A percentile compares a stretch with the other conserved stretches of the same genome.
These are phyloP conservation scores for Protomyctophum bolini DNA, from an alignment of 2,113 vertebrate species.

Conservation along the genomic window DNA sequence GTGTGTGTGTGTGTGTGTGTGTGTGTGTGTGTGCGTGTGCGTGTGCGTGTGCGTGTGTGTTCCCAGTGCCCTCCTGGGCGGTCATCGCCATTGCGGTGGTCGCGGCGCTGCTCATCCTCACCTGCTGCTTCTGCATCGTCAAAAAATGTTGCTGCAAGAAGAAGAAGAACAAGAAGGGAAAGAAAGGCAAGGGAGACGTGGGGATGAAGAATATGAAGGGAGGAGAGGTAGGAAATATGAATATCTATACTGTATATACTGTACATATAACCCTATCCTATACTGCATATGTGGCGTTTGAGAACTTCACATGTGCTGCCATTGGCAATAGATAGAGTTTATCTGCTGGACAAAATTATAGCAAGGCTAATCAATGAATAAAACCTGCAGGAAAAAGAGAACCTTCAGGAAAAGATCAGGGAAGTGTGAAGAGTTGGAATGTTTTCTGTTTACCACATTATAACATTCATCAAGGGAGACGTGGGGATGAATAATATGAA, in stretches of 20 bases:
- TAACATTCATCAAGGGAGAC: conserved; percentile 84
- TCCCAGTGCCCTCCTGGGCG: conserved; percentile 91
- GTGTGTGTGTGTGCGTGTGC: conserved; percentile 13
- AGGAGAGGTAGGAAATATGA: conserved; percentile 74
- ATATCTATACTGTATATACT: too few relatives aligned
- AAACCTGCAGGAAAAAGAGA: too few relatives aligned
- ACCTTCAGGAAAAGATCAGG: too few relatives aligned
- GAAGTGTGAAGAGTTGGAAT: too few relatives aligned
- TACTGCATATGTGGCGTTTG: too few relatives aligned
- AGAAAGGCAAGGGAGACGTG: conserved; percentile 97
- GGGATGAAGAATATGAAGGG: conserved; percentile 98
- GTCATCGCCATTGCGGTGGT: conserved; percentile 94
- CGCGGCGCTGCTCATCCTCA: conserved; percentile 89
- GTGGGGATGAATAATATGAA: conserved; percentile 99
- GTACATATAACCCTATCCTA: conserved; percentile 12
- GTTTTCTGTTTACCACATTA: too few relatives aligned
- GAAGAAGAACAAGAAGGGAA: conserved; percentile 97
- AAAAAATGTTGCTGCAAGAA: conserved; percentile 99
- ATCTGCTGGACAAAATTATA: too few relatives aligned
- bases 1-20: neutral
- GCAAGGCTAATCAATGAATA: too few relatives aligned
- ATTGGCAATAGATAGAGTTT: too few relatives aligned
- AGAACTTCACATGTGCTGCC: too few relatives aligned
- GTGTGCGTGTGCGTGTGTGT: conserved; percentile 17
- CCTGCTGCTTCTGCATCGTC: conserved; percentile 98